Evolutionary conservation across 2,113 vertebrate species (phyloP), one percentile per base, ranked within the genome.

Genomic region (Peromyscus californicus): DNA sequence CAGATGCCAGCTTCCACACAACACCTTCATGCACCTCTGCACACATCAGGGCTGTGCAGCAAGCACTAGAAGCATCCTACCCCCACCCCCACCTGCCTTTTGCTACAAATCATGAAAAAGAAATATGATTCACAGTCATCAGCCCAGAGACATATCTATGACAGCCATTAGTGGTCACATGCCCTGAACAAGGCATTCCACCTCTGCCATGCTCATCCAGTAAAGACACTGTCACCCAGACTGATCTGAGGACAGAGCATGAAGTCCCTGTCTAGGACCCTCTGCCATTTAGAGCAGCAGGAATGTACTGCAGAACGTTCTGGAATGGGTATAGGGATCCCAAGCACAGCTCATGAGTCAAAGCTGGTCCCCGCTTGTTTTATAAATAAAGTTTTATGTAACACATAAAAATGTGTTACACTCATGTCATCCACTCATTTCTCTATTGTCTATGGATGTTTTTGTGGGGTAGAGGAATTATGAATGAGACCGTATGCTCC

Each of bases 371-470:
- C 21, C 13, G 57, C 70, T 45, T 84, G 45, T 69, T 80, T 80
- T 29, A 67, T 91, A 45, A 89, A 36, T 96, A 26, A 95, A 94
- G 63, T 80, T 89, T 90, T 92, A 74, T 17, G 31, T 45, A 78
- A 48, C 39, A 93, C 24, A 92, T n/a, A n/a, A n/a, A n/a, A n/a
- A n/a, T n/a, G n/a, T n/a, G n/a, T n/a, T n/a, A n/a, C n/a, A n/a
- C n/a, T n/a, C n/a, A 89, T 15, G 48, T 78, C 1, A 15, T 31
- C 72, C 67, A 89, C 61, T 86, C 90, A 92, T 42, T 85, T 80
- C 76, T 90, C 72, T 59, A n/a, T 29, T 54, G 42, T 69, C 78
- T 63, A n/a, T 4, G 33, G 75, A 61, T 87, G 78, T 61, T 92
- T 91, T 16, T 26, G 24, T 31, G 54, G 33, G 80, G 16, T 7